phyloP scores from a whole-genome alignment of 1,140 invertebrate species.

The Orchesella cincta region DNA sequence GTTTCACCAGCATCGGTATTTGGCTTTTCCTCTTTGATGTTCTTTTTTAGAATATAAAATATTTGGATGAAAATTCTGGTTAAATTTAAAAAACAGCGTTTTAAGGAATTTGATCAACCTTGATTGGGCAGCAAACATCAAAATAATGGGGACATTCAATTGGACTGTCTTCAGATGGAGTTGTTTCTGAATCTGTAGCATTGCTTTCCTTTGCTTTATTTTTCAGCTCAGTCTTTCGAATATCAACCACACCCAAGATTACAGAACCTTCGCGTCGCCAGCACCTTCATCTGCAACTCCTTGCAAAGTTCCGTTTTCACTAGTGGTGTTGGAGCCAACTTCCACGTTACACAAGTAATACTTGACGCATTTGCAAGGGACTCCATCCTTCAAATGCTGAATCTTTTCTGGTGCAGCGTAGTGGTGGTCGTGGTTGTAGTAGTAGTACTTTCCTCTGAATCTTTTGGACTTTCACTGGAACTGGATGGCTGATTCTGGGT shows the following conservation, averaged over 20 bases:
- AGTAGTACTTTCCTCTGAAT: too few species aligned
- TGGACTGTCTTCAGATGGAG: background rate
- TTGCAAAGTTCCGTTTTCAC: background rate
- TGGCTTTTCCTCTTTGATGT: background rate
- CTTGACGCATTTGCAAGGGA: constrained; percentile 22
- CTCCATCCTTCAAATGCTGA: too few species aligned
- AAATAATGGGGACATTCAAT: background rate
- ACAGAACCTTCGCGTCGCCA: background rate
- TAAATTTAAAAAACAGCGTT: too few species aligned
- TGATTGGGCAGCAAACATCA: background rate
- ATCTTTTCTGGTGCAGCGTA: too few species aligned
- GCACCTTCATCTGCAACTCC: background rate
- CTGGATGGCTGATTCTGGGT: background rate
- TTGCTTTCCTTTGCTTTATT: background rate
- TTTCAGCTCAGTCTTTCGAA: background rate
- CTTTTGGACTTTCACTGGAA: too few species aligned
- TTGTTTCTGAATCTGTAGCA: background rate
- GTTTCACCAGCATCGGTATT: background rate
- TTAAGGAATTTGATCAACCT: too few species aligned
- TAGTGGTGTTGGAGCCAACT: background rate
- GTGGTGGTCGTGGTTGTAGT: too few species aligned
- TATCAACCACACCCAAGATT: constrained; percentile 20
- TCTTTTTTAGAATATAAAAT: too few species aligned
- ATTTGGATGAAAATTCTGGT: too few species aligned
- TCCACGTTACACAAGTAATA: constrained; percentile 7